Evolutionary conservation across 2,797 vertebrate species (phyloP).

Genomic region (Oreochromis mossambicus): DNA sequence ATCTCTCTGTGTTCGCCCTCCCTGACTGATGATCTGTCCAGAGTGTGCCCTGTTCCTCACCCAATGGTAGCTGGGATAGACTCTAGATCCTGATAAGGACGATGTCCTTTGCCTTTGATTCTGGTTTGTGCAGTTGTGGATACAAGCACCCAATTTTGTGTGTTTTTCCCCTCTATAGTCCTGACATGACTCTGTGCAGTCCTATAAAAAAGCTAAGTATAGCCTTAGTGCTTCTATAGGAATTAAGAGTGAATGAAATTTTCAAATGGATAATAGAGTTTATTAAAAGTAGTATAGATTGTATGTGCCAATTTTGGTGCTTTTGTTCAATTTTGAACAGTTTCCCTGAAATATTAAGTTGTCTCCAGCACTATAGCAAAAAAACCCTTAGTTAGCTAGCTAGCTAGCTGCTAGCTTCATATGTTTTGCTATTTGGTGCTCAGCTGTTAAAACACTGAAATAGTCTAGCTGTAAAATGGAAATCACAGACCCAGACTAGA

Average conservation of each 20-base stretch:
- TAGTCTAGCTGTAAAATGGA: too few species aligned
- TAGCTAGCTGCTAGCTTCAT: too few species aligned
- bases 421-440: too few species aligned
- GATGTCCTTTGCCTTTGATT: neutral
- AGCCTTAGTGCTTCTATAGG: neutral
- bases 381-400: too few species aligned
- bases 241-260: neutral
- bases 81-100: neutral
- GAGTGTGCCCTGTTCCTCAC: neutral
- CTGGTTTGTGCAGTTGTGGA: neutral
- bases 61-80: neutral
- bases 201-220: neutral
- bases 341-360: too few species aligned
- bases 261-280: neutral
- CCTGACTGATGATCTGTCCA: neutral
- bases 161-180: neutral
- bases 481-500: too few species aligned
- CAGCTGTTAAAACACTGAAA: too few species aligned
- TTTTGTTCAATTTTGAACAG: too few species aligned
- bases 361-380: too few species aligned
- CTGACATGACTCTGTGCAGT: neutral
- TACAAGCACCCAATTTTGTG: neutral
- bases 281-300: too few species aligned
- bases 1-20: rapidly evolving
- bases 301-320: too few species aligned